These are phyloP conservation scores for Gryon sp. DNA, from an alignment of 1,140 invertebrate species.

Conservation along the genomic window DNA sequence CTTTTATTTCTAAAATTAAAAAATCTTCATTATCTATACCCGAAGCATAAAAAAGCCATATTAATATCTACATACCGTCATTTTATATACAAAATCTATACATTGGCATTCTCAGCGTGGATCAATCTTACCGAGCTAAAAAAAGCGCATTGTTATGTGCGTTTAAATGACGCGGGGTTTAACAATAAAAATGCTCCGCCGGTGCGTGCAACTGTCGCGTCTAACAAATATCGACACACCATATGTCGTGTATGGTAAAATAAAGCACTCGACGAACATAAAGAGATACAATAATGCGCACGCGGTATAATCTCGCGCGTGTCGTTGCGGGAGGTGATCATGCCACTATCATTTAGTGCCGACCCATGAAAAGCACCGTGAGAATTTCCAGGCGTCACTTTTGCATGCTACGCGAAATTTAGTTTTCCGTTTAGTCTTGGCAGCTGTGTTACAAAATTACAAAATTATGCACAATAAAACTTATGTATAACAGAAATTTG, in stretches of 20 bases:
- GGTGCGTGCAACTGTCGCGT: constrained; percentile 46
- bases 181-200: constrained; percentile 17
- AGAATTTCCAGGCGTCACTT: constrained; percentile 53
- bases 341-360: constrained; percentile 69
- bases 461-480: constrained; percentile 1
- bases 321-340: constrained; percentile 64
- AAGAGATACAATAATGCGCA: constrained; percentile 60
- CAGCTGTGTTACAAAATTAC: constrained; percentile 47
- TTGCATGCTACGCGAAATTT: constrained; percentile 26
- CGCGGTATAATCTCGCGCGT: constrained; percentile 49
- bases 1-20: too few species aligned
- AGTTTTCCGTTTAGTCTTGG: constrained; percentile 46
- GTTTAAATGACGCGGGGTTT: constrained; percentile 25
- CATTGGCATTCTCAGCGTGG: constrained; percentile 12
- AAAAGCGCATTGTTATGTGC: constrained; percentile 21
- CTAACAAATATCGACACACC: constrained; percentile 59
- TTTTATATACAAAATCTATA: too few species aligned
- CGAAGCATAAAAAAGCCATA: too few species aligned
- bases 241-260: constrained; percentile 66
- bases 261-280: constrained; percentile 50
- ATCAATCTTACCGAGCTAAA: constrained; percentile 26
- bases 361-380: constrained; percentile 59
- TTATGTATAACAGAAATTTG: too few species aligned
- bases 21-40: too few species aligned
- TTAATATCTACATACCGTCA: not conserved